Base-by-base conservation (phyloP, 2,888 invertebrate genomes). In the Tholera decimalis region DNA sequence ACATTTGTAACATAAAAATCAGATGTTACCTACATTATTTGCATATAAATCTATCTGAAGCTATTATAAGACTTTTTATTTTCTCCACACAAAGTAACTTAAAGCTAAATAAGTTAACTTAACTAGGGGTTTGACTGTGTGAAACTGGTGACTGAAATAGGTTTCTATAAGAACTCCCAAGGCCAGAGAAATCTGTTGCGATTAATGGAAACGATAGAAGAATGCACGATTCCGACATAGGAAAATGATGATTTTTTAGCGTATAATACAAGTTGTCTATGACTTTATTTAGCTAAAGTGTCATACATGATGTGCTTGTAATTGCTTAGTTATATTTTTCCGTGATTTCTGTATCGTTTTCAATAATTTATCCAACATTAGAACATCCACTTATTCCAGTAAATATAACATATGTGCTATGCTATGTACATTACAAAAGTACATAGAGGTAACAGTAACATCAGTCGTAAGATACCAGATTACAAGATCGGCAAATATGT, bases 401-500 rank as follows among this genome's bases (percentile, higher is more conserved):
- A 26, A 58, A 68, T 35, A 53, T 67, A 28, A 58, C 59, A 59
- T 74, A 33, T n/a, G 1, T 13, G 13, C 5, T 54, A 44, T 13
- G 13, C 5, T 54, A 44, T 54, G 26, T 56, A 51, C 43, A 53
- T 39, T 49, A 28, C 44, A 30, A 6, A 47, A 64, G 46, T 67
- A 76, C 58, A 77, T 60, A 81, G 24, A 54, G 44, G 44, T 78
- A 73, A 83, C 79, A 81, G 73, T 44, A 35, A 78, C 58, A 73
- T 67, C 71, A 61, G 59, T 44, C 44, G 24, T 54, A 72, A 82
- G 55, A 77, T 68, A 63, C 59, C 51, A 82, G 84, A 86, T 86
- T 84, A 85, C 81, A 83, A 82, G 83, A 86, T 85, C 79, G 73
- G 83, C 61, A 85, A 85, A 85, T 80, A 86, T 77, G 73, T 79